Evolutionary conservation across 2,113 vertebrate species (phyloP).

Genomic region (Euleptes europaea): DNA sequence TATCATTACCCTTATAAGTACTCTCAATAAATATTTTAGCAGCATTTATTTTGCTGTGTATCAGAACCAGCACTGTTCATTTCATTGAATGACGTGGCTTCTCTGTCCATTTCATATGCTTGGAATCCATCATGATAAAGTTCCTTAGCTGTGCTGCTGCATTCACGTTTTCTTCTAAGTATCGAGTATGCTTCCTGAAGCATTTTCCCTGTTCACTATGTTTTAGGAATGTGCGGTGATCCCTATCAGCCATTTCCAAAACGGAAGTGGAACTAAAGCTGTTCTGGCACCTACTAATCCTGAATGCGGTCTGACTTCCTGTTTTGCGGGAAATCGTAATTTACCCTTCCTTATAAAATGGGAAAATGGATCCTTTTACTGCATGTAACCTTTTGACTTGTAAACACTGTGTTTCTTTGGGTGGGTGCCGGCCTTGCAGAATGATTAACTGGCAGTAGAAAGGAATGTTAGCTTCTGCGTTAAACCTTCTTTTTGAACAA

Average conservation of each 20-base stretch:
- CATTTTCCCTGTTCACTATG: neutral
- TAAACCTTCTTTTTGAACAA: no score
- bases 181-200: neutral
- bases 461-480: neutral
- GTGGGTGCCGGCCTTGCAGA: conserved; percentile 35
- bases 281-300: conserved; percentile 69
- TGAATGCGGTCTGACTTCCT: conserved; percentile 70
- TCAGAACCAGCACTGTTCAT: neutral
- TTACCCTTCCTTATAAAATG: conserved; percentile 70
- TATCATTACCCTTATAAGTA: neutral
- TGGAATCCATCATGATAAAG: neutral
- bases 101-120: neutral
- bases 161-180: neutral
- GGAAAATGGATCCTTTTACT: conserved; percentile 58
- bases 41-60: neutral
- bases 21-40: neutral
- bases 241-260: conserved; percentile 44
- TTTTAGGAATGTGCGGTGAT: neutral
- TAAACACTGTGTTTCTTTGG: conserved; percentile 69
- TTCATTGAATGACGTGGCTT: neutral
- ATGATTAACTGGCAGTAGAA: neutral
- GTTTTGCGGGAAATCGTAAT: conserved; percentile 71
- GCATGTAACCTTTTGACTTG: conserved; percentile 71
- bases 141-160: neutral
- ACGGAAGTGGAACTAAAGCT: conserved; percentile 66